Evolutionary conservation across 2,113 vertebrate species (phyloP).

Genomic region (Platichthys flesus): DNA sequence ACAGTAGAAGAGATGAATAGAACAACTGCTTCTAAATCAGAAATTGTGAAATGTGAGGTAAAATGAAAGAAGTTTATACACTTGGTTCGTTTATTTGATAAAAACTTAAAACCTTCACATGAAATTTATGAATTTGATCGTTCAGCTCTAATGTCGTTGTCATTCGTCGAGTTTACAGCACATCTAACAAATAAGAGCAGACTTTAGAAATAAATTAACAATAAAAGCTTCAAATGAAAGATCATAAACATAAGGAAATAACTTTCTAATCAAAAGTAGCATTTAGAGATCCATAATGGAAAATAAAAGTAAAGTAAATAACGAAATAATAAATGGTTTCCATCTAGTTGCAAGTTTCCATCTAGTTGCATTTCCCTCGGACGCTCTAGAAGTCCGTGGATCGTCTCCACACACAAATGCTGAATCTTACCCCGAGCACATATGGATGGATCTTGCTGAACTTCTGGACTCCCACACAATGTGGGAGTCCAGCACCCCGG

Average conservation of each 20-base stretch:
- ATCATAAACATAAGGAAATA: not conserved
- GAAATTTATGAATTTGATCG: too few relatives aligned
- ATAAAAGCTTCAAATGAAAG: too few relatives aligned
- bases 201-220: too few relatives aligned
- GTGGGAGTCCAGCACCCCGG: not conserved
- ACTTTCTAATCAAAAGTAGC: not conserved
- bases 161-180: too few relatives aligned
- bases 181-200: too few relatives aligned
- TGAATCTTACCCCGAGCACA: not conserved
- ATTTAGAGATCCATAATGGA: not conserved
- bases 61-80: not conserved
- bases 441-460: not conserved
- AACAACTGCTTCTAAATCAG: not conserved
- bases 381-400: not conserved
- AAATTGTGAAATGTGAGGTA: not conserved
- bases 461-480: too few relatives aligned
- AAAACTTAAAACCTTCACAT: too few relatives aligned
- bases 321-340: too few relatives aligned
- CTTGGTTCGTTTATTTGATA: too few relatives aligned
- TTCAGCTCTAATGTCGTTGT: too few relatives aligned
- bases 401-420: not conserved
- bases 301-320: not conserved
- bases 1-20: too few relatives aligned
- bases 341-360: not conserved
- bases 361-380: not conserved